Evolutionary conservation across 2,888 invertebrate species (phyloP).

Genomic region (Drosophila helvetica): DNA sequence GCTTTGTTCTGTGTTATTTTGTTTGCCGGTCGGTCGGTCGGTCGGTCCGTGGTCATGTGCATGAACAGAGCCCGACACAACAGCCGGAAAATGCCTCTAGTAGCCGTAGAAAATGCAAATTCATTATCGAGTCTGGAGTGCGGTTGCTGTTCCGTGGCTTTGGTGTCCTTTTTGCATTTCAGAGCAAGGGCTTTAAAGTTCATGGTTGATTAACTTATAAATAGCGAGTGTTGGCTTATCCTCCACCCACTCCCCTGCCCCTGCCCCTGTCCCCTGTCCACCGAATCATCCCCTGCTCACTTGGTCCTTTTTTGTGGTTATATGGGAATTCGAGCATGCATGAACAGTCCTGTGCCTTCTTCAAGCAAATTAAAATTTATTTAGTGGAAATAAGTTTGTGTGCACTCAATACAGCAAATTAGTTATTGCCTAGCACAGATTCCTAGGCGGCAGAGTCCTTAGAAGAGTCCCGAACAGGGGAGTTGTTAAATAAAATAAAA

Average conservation of each 20-base stretch:
- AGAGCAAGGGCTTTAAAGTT: conserved; percentile 47
- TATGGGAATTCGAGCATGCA: conserved; percentile 37
- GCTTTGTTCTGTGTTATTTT: conserved; percentile 31
- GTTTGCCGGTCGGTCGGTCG: not conserved
- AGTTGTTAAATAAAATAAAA: not conserved
- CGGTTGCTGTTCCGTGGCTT: conserved; percentile 41
- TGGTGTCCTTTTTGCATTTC: conserved; percentile 41
- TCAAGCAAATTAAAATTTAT: conserved; percentile 57
- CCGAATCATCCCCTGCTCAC: not conserved
- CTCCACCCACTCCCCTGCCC: not conserved
- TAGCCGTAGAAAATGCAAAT: conserved; percentile 62
- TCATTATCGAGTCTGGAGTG: conserved; percentile 53
- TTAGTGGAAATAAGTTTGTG: conserved; percentile 51
- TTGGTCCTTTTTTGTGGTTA: conserved; percentile 20
- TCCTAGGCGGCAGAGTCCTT: not conserved
- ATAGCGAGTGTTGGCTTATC: conserved; percentile 40
- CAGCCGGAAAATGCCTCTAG: conserved; percentile 41
- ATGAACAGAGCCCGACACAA: conserved; percentile 8
- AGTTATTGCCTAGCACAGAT: conserved; percentile 5
- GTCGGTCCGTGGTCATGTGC: conserved; percentile 11
- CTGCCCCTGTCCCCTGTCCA: not conserved
- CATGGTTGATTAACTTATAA: conserved; percentile 63
- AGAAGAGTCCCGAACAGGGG: not conserved
- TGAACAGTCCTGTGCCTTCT: conserved; percentile 29
- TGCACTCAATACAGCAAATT: conserved; percentile 41